phyloP scores from a whole-genome alignment of 2,797 vertebrate species.

The Pseudochromis fuscus region DNA sequence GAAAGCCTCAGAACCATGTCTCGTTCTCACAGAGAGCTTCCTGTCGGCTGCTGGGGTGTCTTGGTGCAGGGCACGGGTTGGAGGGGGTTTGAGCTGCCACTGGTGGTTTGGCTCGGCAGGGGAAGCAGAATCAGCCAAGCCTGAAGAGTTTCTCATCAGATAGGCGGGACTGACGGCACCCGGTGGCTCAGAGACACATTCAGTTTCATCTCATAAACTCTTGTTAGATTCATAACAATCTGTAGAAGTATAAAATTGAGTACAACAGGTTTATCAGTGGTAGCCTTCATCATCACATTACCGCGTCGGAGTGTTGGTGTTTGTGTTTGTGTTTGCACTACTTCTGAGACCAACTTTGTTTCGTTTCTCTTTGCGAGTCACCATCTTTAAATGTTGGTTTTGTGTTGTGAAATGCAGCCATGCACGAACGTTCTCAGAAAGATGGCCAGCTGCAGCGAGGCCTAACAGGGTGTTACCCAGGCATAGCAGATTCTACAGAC shows the following conservation, averaged over 20 bases:
- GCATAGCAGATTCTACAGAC: no score
- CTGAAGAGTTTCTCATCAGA: constrained; percentile 68
- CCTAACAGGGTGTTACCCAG: no score
- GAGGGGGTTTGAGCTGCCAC: constrained; percentile 25
- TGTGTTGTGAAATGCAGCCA: constrained; percentile 9
- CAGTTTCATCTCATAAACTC: not conserved
- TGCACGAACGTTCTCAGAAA: constrained; percentile 36
- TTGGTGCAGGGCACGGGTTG: no score
- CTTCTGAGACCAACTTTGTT: constrained; percentile 28
- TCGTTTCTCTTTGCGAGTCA: constrained; percentile 57
- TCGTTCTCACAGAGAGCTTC: not conserved
- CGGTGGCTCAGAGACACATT: not conserved
- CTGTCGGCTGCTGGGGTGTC: constrained; percentile 13
- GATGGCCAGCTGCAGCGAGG: not conserved
- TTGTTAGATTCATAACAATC: no score
- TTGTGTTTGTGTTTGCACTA: not conserved
- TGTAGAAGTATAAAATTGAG: no score
- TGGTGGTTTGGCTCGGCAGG: constrained; percentile 29
- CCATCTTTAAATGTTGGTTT: not conserved
- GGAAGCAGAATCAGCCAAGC: constrained; percentile 58
- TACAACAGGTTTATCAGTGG: no score
- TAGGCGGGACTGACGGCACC: constrained; percentile 8
- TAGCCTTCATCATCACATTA: no score
- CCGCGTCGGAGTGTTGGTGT: fast-evolving
- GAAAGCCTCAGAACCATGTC: not conserved